Base-by-base conservation (phyloP, 2,113 vertebrate genomes). In the Triplophysa rosa region DNA sequence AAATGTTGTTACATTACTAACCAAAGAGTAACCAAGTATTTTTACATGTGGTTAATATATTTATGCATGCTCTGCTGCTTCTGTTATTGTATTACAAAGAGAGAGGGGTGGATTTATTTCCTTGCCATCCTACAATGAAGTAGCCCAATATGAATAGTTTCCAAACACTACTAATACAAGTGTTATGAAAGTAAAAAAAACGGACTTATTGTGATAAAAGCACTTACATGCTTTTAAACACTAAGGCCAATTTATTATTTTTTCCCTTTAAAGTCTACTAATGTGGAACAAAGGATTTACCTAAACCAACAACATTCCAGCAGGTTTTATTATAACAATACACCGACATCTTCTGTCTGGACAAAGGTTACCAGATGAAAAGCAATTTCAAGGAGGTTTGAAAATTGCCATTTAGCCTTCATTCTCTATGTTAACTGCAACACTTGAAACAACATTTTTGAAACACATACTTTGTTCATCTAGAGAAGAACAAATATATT, bases 291-390 rank as follows among this genome's bases (percentile, higher is more conserved):
- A 67, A 8, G 76, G 92, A 91, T 93, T 91, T 89, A 14, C 82
- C 89, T 88, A 90, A 87, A 88, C 82, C 76, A 92, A 90, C 89
- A 89, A 83, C 89, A 91, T 91, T 93, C 92, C 90, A 83, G 85
- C 80, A 81, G 67, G 87, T 79, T 86, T 71, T 8, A 26, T 2
- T 23, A 13, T 19, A 47, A 74, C 7, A 37, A 61, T 7, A 33
- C 37, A 24, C 3, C 19, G 71, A 45, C 56, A 9, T 47, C 37
- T 47, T 74, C 21, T 47, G 21, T 13, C 3, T 1, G 58, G 16
- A 16, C 52, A 40, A 72, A 42, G 11, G 52, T 40, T 9, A 59
- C 16, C 83, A 58, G 42, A 2, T 21, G 16, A 23, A 76, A 77
- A 40, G 12, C 9, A 26, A 40, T 66, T 45, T 70, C 24, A 74